Conservation (phyloP, 2,797 vertebrate genomes). For the Squalus acanthias region DNA sequence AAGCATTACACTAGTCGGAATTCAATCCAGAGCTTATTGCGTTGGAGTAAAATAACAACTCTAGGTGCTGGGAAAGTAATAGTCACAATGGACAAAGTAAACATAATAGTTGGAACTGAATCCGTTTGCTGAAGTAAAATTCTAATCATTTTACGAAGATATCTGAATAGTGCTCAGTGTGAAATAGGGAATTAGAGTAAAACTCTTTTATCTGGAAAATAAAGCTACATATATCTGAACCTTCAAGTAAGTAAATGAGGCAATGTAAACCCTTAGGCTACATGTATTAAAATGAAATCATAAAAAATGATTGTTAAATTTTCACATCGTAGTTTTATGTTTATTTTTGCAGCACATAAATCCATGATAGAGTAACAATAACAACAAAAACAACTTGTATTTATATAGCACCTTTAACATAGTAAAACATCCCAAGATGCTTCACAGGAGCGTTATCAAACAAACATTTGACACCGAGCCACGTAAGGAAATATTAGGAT, state of each 20-base stretch:
- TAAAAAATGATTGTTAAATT: background rate
- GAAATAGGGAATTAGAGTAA: background rate
- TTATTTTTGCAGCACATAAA: background rate
- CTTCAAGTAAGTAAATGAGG: background rate
- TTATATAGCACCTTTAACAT: background rate
- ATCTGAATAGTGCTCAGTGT: background rate
- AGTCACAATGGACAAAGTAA: no score
- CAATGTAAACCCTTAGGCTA: background rate
- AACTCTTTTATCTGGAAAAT: background rate
- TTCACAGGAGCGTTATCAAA: background rate
- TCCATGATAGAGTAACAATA: background rate
- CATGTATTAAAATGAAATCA: background rate
- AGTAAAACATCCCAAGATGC: background rate
- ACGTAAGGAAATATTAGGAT: background rate
- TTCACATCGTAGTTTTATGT: background rate
- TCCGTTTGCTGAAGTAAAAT: background rate
- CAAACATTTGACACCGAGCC: background rate
- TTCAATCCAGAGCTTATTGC: background rate
- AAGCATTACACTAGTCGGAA: background rate
- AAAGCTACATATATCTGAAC: background rate
- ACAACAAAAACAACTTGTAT: background rate
- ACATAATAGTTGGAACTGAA: background rate
- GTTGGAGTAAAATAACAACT: background rate
- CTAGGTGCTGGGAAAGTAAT: background rate
- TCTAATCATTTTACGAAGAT: background rate